Evolutionary conservation across 2,113 vertebrate species (phyloP), one percentile per base, ranked within the genome.

Genomic region (Spizaetus ornatus): DNA sequence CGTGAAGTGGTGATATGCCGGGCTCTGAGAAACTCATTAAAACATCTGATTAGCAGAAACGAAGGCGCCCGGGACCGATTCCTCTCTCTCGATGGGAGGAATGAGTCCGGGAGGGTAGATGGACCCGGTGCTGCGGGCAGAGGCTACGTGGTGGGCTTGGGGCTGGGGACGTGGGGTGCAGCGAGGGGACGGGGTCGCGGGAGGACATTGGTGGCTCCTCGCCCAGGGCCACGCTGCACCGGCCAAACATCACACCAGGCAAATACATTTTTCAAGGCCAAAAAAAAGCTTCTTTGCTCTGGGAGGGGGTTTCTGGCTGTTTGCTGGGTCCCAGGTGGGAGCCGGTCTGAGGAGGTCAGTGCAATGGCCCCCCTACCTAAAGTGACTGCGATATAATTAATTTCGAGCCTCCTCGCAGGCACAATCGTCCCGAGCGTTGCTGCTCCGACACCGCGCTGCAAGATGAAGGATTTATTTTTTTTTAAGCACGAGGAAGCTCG

Each of bases 391-490:
- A 61, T 83, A 83, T 48, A 88, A 95, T 90, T 88, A 83, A 92
- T 93, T 66, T 76, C 8, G 13, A 90, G 85, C 47, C 81, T 84
- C 83, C 83, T 96, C 3, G 2, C 83, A 84, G 96, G 86, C 77
- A 69, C 72, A 48, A 8, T 86, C 25, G 32, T 95, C 86, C 88
- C 1, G 0, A 94, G 90, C 2, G 10, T 85, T 86, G 72, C 71
- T 7, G 32, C 83, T 93, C 67, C 16, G 13, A 55, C 78, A 87
- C 73, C 0, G 0, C 0, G 1, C 80, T 80, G 85, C 62, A 45
- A 80, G 90, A 87, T 91, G 94, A 93, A 94, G 93, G 95, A 32
- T 62, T 91, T 72, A 3, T 50, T 78, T 62, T 59, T 93, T 91
- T 66, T n/a, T 4, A 79, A 92, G 86, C 77, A 3, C 25, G 52